A percentile compares a stretch with the other conserved stretches of the same genome.
phyloP scores from a whole-genome alignment of 2,888 invertebrate species.

The Leptarthrus brevirostris region DNA sequence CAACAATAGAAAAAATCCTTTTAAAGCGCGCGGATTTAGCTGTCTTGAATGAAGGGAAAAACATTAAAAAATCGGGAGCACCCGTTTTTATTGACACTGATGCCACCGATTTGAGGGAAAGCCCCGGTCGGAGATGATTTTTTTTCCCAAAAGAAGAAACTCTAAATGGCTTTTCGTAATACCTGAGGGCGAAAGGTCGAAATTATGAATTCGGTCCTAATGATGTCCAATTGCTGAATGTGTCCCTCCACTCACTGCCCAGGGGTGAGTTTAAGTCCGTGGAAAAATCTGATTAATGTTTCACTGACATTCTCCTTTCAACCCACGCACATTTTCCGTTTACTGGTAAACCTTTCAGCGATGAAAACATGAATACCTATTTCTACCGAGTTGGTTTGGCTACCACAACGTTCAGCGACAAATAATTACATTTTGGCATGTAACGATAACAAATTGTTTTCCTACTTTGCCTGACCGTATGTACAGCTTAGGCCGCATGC shows the following conservation, averaged over 20 bases:
- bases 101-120: background rate
- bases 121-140: background rate
- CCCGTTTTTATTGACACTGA: background rate
- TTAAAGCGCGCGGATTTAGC: slow-evolving; percentile 52
- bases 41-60: slow-evolving; percentile 37
- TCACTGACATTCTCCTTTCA: slow-evolving; percentile 31
- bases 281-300: slow-evolving; percentile 45
- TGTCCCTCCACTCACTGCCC: background rate
- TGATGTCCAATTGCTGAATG: background rate
- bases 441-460: slow-evolving; percentile 48
- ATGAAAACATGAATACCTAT: background rate
- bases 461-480: slow-evolving; percentile 34
- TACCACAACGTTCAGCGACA: slow-evolving; percentile 14
- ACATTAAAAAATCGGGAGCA: slow-evolving; percentile 24
- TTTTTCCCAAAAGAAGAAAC: slow-evolving; percentile 17
- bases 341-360: slow-evolving; percentile 21
- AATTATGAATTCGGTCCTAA: slow-evolving; percentile 27
- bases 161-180: slow-evolving; percentile 24
- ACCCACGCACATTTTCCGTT: slow-evolving; percentile 25
- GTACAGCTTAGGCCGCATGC: slow-evolving; percentile 19
- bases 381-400: background rate
- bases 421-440: slow-evolving; percentile 43
- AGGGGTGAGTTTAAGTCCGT: slow-evolving; percentile 5
- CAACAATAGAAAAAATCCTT: slow-evolving; percentile 50
- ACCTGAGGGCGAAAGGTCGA: slow-evolving; percentile 35